Conservation (phyloP, 2,888 invertebrate genomes). For the Willowsia nigromaculata region DNA sequence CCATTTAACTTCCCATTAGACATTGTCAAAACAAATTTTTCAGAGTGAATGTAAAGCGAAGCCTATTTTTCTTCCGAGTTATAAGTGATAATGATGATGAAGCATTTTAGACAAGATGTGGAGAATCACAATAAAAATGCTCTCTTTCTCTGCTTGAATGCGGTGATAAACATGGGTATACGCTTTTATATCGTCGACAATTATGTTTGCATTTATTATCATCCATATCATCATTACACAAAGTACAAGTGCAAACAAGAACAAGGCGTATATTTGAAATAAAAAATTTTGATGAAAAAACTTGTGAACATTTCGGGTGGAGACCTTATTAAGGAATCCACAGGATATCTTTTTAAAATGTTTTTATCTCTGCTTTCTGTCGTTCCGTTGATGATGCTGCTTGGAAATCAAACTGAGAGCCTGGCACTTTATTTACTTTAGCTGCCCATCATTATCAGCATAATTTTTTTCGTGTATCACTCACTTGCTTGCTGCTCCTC, state of each 20-base stretch:
- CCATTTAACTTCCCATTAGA: not conserved
- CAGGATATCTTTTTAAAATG: slow-evolving; percentile 20
- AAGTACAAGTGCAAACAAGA: slow-evolving; percentile 18
- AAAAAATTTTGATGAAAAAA: not conserved
- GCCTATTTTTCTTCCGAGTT: not conserved
- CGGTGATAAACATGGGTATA: not conserved
- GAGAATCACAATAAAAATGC: not conserved
- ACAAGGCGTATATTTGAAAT: not conserved
- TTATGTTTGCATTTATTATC: not conserved
- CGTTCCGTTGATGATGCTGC: not conserved
- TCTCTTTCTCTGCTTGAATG: not conserved
- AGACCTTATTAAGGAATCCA: slow-evolving; percentile 46
- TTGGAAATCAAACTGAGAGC: slow-evolving; percentile 17
- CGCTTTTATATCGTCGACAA: slow-evolving; percentile 1
- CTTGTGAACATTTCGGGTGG: slow-evolving; percentile 42
- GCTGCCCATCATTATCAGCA: slow-evolving; percentile 30
- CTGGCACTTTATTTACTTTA: slow-evolving; percentile 42
- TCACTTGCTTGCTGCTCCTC: not conserved
- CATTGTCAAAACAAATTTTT: slow-evolving; percentile 38
- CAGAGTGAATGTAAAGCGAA: not conserved
- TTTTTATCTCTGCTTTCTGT: slow-evolving; percentile 35
- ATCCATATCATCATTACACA: not conserved
- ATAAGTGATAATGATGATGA: slow-evolving; percentile 6
- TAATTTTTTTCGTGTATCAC: slow-evolving; percentile 8
- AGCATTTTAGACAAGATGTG: slow-evolving; percentile 1